Conservation (phyloP, 2,888 invertebrate species). For the Cataglyphis albicans region DNA sequence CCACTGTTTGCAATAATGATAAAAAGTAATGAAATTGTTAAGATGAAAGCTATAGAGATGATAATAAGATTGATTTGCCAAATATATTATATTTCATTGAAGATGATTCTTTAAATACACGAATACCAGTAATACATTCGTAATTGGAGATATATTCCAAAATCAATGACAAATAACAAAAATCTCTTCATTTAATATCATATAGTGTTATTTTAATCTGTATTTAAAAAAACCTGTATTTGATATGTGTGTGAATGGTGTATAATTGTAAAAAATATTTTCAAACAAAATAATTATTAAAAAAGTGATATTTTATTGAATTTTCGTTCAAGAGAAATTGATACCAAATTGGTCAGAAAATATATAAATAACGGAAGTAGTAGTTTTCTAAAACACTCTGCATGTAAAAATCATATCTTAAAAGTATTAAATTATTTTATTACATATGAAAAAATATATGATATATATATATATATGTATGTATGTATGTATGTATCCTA, state of each 20-base stretch:
- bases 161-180: not conserved
- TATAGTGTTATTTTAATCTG: not conserved
- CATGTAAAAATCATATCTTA: not conserved
- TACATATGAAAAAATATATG: not conserved
- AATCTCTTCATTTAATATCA: too few species aligned
- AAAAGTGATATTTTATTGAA: not conserved
- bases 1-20: not conserved
- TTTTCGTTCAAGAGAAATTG: not conserved
- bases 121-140: not conserved
- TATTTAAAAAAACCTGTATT: too few species aligned
- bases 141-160: not conserved
- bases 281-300: not conserved
- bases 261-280: not conserved
- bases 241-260: too few species aligned
- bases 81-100: slow-evolving; percentile 8
- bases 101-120: not conserved
- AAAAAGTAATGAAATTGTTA: not conserved
- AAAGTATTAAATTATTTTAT: not conserved
- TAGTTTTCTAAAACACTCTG: not conserved
- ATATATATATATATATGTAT: too few species aligned
- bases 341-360: not conserved
- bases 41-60: not conserved
- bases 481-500: too few species aligned
- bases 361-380: not conserved
- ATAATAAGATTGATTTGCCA: not conserved